A percentile compares a stretch with the other conserved stretches of the same genome.
phyloP scores from a whole-genome alignment of 2,888 invertebrate species.

The Kuschelorhynchus macadamiae region DNA sequence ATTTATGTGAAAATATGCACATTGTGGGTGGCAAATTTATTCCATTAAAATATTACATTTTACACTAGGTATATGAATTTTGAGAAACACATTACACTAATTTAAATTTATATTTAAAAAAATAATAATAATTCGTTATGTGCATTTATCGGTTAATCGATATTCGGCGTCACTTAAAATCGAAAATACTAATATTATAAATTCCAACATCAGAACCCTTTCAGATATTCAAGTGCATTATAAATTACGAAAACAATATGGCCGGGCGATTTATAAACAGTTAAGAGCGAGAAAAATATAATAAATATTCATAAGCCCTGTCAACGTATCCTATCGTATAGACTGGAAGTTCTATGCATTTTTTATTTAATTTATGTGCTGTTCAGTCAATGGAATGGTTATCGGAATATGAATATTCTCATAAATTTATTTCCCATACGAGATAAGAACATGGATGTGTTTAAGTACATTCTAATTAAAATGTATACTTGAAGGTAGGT shows the following conservation, averaged over 20 bases:
- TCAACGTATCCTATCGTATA: conserved; percentile 37
- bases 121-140: too few relatives aligned
- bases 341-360: conserved; percentile 43
- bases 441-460: conserved; percentile 6
- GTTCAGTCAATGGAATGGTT: conserved; percentile 35
- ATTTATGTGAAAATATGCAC: too few relatives aligned
- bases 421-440: conserved; percentile 27
- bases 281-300: conserved; percentile 41
- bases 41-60: too few relatives aligned
- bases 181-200: conserved; percentile 8
- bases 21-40: too few relatives aligned
- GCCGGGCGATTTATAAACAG: conserved; percentile 26
- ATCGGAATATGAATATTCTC: conserved; percentile 36
- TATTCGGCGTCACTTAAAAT: conserved; percentile 2
- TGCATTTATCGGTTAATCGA: too few relatives aligned
- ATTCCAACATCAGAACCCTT: conserved; percentile 13
- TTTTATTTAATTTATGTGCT: conserved; percentile 38
- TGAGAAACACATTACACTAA: too few relatives aligned
- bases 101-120: too few relatives aligned
- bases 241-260: conserved; percentile 36
- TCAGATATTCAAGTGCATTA: conserved; percentile 19
- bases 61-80: too few relatives aligned
- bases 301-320: conserved; percentile 45
- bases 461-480: too few relatives aligned
- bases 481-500: too few relatives aligned